Percentiles rank a stretch among this genome's conserved stretches.
Evolutionary conservation across 2,888 invertebrate species (phyloP).

Genomic region (Diloba caeruleocephala): DNA sequence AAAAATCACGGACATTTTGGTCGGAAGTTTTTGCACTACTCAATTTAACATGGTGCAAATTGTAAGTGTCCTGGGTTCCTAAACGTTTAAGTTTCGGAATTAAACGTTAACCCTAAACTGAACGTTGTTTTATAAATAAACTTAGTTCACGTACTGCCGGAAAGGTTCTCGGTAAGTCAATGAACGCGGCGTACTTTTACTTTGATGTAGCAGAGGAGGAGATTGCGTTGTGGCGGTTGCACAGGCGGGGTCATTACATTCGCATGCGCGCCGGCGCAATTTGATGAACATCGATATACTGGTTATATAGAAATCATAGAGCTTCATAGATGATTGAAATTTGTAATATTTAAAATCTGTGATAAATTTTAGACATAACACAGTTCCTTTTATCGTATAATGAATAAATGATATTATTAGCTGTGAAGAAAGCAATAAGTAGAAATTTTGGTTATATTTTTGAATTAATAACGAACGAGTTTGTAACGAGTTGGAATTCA

Average conservation of each 20-base stretch:
- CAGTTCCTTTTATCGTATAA: too few species aligned
- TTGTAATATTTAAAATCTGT: too few species aligned
- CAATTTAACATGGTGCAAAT: constrained; percentile 17
- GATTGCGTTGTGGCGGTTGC: constrained; percentile 51
- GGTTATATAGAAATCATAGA: constrained; percentile 17
- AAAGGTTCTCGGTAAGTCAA: constrained; percentile 45
- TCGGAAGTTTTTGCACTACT: constrained; percentile 13
- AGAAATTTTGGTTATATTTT: too few species aligned
- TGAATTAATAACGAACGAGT: too few species aligned
- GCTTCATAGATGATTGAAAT: too few species aligned
- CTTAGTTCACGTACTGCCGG: constrained; percentile 35
- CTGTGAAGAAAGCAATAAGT: too few species aligned
- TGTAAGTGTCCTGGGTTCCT: not conserved
- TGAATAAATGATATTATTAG: too few species aligned
- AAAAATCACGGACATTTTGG: constrained; percentile 63
- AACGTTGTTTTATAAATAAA: constrained; percentile 10
- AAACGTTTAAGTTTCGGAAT: too few species aligned
- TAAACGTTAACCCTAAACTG: constrained; percentile 1
- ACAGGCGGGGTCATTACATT: constrained; percentile 28
- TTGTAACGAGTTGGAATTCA: too few species aligned
- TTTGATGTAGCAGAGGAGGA: constrained; percentile 60
- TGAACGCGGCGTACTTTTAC: constrained; percentile 58
- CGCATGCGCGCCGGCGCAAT: constrained; percentile 24
- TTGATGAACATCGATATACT: constrained; percentile 11
- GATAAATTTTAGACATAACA: too few species aligned